Evolutionary conservation across 2,888 invertebrate genomes (phyloP).

Genomic region (Chaetogeoica ovagalla): DNA sequence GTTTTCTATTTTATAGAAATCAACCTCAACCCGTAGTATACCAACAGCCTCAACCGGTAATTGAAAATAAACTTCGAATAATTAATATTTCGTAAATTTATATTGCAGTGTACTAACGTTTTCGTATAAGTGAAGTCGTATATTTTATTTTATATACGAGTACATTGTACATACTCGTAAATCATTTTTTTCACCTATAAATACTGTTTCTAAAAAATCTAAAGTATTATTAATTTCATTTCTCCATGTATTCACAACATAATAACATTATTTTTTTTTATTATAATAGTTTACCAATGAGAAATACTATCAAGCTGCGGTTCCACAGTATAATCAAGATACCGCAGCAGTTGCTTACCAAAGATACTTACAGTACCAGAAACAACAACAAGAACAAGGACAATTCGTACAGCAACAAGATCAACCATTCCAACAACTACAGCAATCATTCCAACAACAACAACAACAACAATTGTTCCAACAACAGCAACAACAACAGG

Average conservation of each 20-base stretch:
- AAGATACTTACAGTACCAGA: slow-evolving; percentile 45
- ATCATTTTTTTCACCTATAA: no score
- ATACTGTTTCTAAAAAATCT: no score
- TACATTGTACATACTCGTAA: no score
- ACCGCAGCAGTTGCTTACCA: slow-evolving; percentile 41
- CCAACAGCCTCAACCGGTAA: slow-evolving; percentile 31
- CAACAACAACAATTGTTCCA: slow-evolving; percentile 10
- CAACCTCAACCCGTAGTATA: slow-evolving; percentile 31
- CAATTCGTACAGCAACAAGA: neutral
- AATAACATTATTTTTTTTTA: neutral
- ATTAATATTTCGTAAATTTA: no score
- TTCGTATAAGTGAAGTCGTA: no score
- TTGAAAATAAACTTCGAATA: neutral
- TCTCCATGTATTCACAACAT: no score
- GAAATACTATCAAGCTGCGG: slow-evolving; percentile 22
- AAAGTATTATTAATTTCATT: no score
- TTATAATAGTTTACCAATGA: slow-evolving; percentile 25
- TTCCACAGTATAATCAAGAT: slow-evolving; percentile 25
- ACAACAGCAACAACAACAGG: slow-evolving; percentile 45
- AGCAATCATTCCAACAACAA: slow-evolving; percentile 46
- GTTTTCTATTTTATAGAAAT: slow-evolving; percentile 55
- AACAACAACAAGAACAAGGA: neutral
- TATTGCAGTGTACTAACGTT: no score
- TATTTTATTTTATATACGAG: no score
- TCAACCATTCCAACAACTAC: slow-evolving; percentile 32